These are phyloP conservation scores for Hipposideros larvatus DNA, from an alignment of 2,797 vertebrate genomes.

Conservation along the genomic window DNA sequence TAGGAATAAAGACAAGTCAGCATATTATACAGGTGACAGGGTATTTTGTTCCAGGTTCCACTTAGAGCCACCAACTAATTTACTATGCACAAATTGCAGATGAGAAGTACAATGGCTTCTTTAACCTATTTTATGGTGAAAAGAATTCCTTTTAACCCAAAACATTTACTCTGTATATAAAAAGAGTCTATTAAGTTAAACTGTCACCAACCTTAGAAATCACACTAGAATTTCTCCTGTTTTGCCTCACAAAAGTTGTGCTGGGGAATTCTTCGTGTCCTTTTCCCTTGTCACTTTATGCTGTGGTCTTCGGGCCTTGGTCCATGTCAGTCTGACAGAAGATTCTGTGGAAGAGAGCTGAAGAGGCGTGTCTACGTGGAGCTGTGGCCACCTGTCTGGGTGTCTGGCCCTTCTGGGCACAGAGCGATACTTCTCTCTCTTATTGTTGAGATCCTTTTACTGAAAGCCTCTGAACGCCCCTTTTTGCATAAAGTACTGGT, in stretches of 20 bases:
- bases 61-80: background rate
- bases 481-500: background rate
- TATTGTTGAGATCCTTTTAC: background rate
- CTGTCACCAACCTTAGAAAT: background rate
- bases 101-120: background rate
- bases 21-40: background rate
- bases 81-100: background rate
- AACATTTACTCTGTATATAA: background rate
- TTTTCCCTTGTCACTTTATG: background rate
- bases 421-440: background rate
- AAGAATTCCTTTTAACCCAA: background rate
- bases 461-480: background rate
- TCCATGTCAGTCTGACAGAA: background rate
- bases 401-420: background rate
- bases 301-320: background rate
- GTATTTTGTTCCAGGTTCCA: slow-evolving; percentile 9
- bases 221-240: background rate
- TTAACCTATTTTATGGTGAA: slow-evolving; percentile 18
- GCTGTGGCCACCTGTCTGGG: background rate
- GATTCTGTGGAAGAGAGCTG: background rate
- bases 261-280: background rate
- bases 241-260: background rate
- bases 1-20: background rate
- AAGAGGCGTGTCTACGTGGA: rapidly evolving
- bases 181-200: background rate